Evolutionary conservation across 2,888 invertebrate species (phyloP), one percentile per base, ranked within the genome.

Genomic region (Eristalis intricaria): DNA sequence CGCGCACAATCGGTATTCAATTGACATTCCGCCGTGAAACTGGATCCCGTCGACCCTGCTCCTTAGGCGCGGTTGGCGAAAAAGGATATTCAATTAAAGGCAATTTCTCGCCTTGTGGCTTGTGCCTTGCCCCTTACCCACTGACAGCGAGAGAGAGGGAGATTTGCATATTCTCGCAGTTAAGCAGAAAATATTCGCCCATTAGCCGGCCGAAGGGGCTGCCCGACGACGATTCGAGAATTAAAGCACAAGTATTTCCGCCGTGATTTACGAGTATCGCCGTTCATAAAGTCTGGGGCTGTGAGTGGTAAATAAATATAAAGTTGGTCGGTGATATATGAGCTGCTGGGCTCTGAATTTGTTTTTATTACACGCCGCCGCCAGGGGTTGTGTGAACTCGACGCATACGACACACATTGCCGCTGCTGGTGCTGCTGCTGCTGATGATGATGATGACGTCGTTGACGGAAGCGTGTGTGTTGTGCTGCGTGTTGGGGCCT

Each of bases 131-230:
- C 2, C 4, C 43, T 22, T 60, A 40, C 60, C 50, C 56, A n/a
- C 63, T 60, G 23, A 26, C 43, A 74, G 69, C n/a, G 38, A 40
- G 23, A 23, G 50, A 56, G 64, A 22, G 15, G 15, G 5, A 29
- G 63, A 87, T 87, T 87, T 84, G 60, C 83, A 87, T 87, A 76
- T 87, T 84, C 76, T 64, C 68, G 73, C 87, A 83, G 87, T 87
- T 87, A 87, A 84, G 66, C 64, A 50, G 66, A 73, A 75, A 78
- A 75, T 78, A 83, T 83, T 85, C 65, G 77, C 64, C 64, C 81
- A 73, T 65, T 69, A 69, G 74, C 8, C 61, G 70, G 71, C 32
- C 32, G 15, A n/a, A 40, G 29, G 32, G 19, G n/a, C 13, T 29
- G 43, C 19, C 26, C 60, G 26, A 26, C 10, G 26, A 23, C 26